Base-by-base conservation (phyloP, 2,797 vertebrate species). In the Gadopsis marmoratus region DNA sequence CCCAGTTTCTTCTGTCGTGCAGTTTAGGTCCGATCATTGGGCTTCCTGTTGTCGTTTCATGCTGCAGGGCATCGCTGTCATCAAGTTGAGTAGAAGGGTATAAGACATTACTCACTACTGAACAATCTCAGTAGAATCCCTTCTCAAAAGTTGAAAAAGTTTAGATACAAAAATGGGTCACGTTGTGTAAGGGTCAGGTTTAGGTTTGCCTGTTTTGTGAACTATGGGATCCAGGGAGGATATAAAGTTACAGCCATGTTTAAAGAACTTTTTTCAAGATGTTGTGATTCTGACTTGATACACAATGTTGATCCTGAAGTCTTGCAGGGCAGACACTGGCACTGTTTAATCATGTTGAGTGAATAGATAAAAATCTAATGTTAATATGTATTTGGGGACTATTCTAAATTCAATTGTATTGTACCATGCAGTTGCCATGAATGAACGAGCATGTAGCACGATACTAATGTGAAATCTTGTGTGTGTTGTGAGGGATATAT, bases 1-100 rank as follows among this genome's bases (percentile, higher is more conserved):
- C 88, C 84, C 83, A 78, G 81, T 89, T 90, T 89, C 81, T 86
- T 75, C 82, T 86, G 53, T 68, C 60, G 68, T 53, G 85, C 72
- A 39, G 81, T 81, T 74, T 23, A 71, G 71, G 78, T 77, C 84
- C 80, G 62, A 70, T 89, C 85, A 73, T 75, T 65, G 26, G 81
- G 81, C 83, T 89, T 88, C 84, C 89, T 92, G 88, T 92, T 84
- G 80, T 78, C 41, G 79, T 72, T 83, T 71, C 66, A 54, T 39
- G 88, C 93, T 82, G 88, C 83, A 82, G 91, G 94, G 88, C 90
- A 91, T 86, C 31, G 74, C 93, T 93, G 91, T 94, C 93, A 92
- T 91, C 90, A 88, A 8, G 83, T 66, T 21, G 14, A 65, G 71
- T 35, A 29, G 74, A 60, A 60, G 70, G 70, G 66, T 59, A 75